phyloP scores from a whole-genome alignment of 2,888 invertebrate genomes.

The Tipula helvola region DNA sequence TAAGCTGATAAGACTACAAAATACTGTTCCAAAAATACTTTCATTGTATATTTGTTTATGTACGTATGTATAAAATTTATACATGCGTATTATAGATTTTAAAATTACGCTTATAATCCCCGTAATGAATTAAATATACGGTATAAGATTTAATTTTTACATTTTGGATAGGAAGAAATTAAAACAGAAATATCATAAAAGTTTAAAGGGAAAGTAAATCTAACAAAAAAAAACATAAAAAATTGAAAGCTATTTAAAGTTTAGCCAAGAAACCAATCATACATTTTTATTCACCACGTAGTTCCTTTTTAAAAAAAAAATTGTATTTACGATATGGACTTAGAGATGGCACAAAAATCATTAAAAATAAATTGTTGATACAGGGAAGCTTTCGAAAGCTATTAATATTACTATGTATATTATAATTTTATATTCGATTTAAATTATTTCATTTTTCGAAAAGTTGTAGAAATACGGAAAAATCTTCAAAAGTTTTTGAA shows the following conservation, averaged over 20 bases:
- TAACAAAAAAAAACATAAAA: background rate
- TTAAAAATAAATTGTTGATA: too few species aligned
- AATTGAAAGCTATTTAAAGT: background rate
- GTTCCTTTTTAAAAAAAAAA: too few species aligned
- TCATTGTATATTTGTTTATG: background rate
- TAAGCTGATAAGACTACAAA: background rate
- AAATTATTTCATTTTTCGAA: too few species aligned
- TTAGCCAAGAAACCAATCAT: background rate
- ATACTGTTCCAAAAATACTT: background rate
- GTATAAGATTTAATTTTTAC: background rate
- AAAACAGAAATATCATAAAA: background rate
- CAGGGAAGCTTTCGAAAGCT: too few species aligned
- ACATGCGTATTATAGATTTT: background rate
- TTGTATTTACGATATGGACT: too few species aligned
- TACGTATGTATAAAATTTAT: background rate
- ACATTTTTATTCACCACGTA: background rate
- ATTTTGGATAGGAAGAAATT: background rate
- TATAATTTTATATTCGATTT: too few species aligned
- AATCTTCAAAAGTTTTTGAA: too few species aligned
- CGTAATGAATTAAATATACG: background rate
- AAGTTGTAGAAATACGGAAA: too few species aligned
- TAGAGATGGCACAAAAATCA: too few species aligned
- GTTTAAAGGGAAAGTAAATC: background rate
- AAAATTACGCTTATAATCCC: background rate
- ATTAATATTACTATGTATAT: too few species aligned